A percentile compares a stretch with the other conserved stretches of the same genome.
These are phyloP conservation scores for Cataglyphis rosenhaueri DNA, from an alignment of 2,888 invertebrate species.

Conservation along the genomic window DNA sequence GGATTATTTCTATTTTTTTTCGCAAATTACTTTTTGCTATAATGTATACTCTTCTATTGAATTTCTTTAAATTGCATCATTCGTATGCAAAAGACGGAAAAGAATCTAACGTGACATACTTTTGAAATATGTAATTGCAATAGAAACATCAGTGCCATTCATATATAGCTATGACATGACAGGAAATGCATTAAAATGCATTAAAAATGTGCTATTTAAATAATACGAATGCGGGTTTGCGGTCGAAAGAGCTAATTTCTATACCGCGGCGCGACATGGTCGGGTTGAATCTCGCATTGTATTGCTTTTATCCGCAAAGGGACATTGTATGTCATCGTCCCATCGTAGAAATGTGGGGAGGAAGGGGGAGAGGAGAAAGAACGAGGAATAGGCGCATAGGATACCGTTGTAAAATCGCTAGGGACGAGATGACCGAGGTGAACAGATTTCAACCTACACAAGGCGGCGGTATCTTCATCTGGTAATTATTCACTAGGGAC, in stretches of 20 bases:
- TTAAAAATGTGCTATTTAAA: slow-evolving; percentile 1
- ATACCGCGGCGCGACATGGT: neutral
- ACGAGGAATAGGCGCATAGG: slow-evolving; percentile 56
- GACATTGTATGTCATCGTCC: slow-evolving; percentile 45
- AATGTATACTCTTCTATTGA: neutral
- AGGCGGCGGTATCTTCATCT: slow-evolving; percentile 81
- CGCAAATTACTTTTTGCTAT: neutral
- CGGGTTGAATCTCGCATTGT: slow-evolving; percentile 16
- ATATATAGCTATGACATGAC: neutral
- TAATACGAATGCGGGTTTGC: slow-evolving; percentile 8
- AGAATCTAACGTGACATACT: neutral
- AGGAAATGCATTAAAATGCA: slow-evolving; percentile 14
- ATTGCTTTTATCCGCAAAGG: slow-evolving; percentile 41
- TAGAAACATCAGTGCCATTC: slow-evolving; percentile 1
- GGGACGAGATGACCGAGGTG: slow-evolving; percentile 24
- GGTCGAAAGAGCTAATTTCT: neutral
- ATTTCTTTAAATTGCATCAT: neutral
- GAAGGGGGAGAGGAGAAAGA: neutral
- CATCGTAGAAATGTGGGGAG: neutral
- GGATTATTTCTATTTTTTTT: neutral
- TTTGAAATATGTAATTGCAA: slow-evolving; percentile 3
- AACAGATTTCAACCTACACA: slow-evolving; percentile 75
- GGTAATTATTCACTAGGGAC: slow-evolving; percentile 80
- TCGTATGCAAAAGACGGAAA: neutral
- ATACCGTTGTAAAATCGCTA: slow-evolving; percentile 71